These are phyloP conservation scores for Epinotia brunnichana DNA, from an alignment of 2,888 invertebrate species.

Conservation along the genomic window DNA sequence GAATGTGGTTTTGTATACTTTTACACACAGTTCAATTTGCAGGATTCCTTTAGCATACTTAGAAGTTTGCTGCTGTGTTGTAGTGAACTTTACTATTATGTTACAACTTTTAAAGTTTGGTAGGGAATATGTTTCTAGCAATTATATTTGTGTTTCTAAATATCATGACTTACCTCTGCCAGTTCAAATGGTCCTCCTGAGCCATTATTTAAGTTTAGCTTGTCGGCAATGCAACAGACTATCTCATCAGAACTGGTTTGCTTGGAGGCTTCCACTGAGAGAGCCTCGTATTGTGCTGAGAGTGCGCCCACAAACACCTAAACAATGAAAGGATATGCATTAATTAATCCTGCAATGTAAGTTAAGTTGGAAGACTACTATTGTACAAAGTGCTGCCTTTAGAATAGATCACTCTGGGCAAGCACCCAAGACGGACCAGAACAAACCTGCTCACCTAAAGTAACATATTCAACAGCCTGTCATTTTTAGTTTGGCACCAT, in stretches of 20 bases:
- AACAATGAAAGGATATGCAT: slow-evolving; percentile 37
- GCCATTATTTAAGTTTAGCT: slow-evolving; percentile 79
- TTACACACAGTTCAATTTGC: not conserved
- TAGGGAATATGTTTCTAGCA: not conserved
- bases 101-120: no score
- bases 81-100: no score
- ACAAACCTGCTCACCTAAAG: no score
- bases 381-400: not conserved
- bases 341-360: not conserved
- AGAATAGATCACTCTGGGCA: not conserved
- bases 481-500: no score
- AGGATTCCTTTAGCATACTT: no score
- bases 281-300: slow-evolving; percentile 93
- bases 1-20: not conserved
- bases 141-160: not conserved
- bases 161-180: slow-evolving; percentile 84
- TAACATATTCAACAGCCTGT: no score
- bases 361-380: not conserved
- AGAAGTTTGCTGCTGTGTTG: no score
- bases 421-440: no score
- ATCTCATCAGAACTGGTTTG: slow-evolving; percentile 96
- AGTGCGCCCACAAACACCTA: slow-evolving; percentile 95
- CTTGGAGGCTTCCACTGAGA: slow-evolving; percentile 95
- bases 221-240: slow-evolving; percentile 93
- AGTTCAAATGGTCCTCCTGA: slow-evolving; percentile 89